Conservation (phyloP, 2,113 vertebrate species). For the Albula glossodonta region DNA sequence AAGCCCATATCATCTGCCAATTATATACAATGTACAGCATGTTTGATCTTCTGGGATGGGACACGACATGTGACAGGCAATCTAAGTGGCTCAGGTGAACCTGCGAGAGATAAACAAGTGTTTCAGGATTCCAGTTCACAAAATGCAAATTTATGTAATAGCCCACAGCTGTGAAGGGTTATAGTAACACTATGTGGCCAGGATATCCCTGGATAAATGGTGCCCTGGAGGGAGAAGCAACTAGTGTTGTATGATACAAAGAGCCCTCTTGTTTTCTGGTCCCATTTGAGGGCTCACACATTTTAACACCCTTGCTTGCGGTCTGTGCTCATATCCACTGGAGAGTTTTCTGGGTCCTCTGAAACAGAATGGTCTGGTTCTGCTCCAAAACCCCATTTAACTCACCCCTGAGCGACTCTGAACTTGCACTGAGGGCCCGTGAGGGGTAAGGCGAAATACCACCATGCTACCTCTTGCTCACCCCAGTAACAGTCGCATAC, state of each 20-base stretch:
- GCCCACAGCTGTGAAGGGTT: neutral
- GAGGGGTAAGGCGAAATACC: neutral
- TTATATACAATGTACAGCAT: neutral
- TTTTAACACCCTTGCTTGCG: neutral
- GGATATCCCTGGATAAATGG: neutral
- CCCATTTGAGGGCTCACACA: neutral
- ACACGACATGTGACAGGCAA: neutral
- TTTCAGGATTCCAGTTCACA: neutral
- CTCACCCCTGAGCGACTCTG: neutral
- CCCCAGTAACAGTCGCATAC: neutral
- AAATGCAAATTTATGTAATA: neutral
- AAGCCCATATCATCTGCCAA: neutral
- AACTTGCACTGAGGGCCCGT: neutral
- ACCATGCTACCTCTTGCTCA: neutral
- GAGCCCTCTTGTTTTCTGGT: neutral
- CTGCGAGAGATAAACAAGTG: neutral
- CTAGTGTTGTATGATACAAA: neutral
- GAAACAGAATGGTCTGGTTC: neutral
- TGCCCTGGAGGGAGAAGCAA: neutral
- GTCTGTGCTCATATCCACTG: neutral
- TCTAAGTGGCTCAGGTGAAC: neutral
- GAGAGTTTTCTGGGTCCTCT: neutral
- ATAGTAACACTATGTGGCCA: neutral
- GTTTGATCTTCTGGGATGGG: neutral
- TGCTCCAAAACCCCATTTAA: conserved; percentile 1